These are phyloP conservation scores for Myotis vivesi DNA, from an alignment of 2,797 vertebrate genomes.

Conservation along the genomic window DNA sequence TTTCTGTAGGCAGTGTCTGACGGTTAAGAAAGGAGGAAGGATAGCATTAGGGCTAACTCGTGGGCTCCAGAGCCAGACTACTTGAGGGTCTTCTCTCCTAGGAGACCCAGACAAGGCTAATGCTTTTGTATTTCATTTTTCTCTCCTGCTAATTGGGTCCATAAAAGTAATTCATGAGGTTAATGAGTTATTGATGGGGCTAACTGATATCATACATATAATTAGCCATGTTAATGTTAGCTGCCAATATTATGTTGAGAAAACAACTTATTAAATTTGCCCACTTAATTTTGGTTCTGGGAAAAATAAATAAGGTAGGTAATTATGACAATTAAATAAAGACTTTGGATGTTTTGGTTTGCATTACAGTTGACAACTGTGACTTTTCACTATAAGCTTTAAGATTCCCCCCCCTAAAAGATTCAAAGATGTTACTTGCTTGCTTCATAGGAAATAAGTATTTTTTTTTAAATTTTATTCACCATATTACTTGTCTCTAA, in stretches of 20 bases:
- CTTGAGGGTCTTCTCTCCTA: not conserved
- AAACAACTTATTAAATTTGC: not conserved
- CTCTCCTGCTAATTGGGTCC: not conserved
- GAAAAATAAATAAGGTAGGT: not conserved
- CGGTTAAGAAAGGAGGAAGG: not conserved
- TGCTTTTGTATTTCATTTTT: not conserved
- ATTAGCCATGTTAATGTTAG: not conserved
- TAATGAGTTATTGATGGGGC: not conserved
- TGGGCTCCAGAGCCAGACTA: not conserved
- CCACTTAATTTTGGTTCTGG: constrained; percentile 6
- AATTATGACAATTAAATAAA: not conserved
- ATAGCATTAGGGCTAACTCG: not conserved
- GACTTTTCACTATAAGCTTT: not conserved
- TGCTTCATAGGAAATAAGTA: not conserved
- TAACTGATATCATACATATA: not conserved
- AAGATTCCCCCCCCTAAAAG: not conserved
- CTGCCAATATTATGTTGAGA: not conserved
- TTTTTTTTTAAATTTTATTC: not conserved
- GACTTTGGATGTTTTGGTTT: not conserved
- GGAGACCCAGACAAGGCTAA: not conserved
- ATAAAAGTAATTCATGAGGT: not conserved
- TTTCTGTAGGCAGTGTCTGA: not conserved
- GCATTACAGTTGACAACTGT: not conserved
- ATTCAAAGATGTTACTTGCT: not conserved
- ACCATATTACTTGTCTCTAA: not conserved